Evolutionary conservation across 2,797 vertebrate species (phyloP), one percentile per base, ranked within the genome.

Genomic region (Melopsittacus undulatus): DNA sequence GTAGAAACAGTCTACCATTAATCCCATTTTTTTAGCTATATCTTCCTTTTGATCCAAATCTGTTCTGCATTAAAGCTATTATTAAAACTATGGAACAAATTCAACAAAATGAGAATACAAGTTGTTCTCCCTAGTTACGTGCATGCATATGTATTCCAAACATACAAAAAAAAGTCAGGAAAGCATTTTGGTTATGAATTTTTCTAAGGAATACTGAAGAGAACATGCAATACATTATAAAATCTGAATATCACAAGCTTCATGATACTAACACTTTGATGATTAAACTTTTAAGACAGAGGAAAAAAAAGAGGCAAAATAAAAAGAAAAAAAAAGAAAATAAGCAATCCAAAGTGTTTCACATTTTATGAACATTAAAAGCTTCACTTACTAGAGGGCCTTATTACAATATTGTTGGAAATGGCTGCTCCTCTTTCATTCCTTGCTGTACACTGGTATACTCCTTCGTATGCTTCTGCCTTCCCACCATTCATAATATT

Each of bases 371-470:
- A 77, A 57, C 11, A 49, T 49, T 43, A 82, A 88, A 54, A 88
- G 22, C 40, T 81, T 83, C 72, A 98, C 99, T 98, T 98, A 99
- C 99, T 98, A 73, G 99, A 99, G 90, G 99, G 98, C 19, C 98
- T 98, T 74, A 99, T 94, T 51, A 99, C 78, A 5, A 99, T 99
- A 94, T 99, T 99, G 97, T 99, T 98, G 90, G 99, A 99, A 96
- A 99, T 84, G 10, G 99, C 99, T 27, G 99, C 98, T 92, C 99
- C 99, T 2, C 99, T 98, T 76, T 98, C 98, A 63, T 99, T 99
- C 80, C 98, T 98, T 10, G 99, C 99, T 8, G 98, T 99, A 92
- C 99, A 99, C 97, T 99, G 99, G 96, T 99, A 99, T 30, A 99
- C 96, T 4, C 98, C 99, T 97, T 99, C 99, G 15, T 99, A 99